phyloP scores from a whole-genome alignment of 2,797 vertebrate genomes.

The Pseudomugil tenellus region DNA sequence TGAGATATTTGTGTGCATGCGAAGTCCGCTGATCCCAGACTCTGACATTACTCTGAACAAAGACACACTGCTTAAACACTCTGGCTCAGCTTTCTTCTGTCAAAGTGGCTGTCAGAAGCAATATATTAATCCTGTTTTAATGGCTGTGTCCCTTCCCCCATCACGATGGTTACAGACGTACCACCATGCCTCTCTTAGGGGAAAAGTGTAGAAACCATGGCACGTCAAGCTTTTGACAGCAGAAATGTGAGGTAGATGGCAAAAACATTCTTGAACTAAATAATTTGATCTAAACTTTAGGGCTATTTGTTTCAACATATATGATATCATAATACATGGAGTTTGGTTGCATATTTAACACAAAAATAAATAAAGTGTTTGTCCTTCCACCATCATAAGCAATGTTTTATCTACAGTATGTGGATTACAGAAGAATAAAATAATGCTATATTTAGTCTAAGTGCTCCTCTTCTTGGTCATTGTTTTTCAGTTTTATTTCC shows the following conservation, averaged over 20 bases:
- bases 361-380: conserved; percentile 16
- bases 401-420: conserved; percentile 46
- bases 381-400: conserved; percentile 37
- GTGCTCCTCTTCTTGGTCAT: conserved; percentile 31
- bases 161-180: conserved; percentile 67
- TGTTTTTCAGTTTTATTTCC: conserved; percentile 6
- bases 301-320: conserved; percentile 2
- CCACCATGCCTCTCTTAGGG: conserved; percentile 68
- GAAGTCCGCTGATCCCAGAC: conserved; percentile 35
- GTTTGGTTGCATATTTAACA: background rate
- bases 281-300: conserved; percentile 24
- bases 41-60: conserved; percentile 51
- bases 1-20: conserved; percentile 29
- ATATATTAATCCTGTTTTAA: conserved; percentile 80
- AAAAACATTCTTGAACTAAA: conserved; percentile 19
- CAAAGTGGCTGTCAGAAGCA: conserved; percentile 74
- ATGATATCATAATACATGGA: background rate
- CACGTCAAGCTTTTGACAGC: conserved; percentile 47
- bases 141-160: conserved; percentile 72
- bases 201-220: conserved; percentile 68
- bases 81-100: conserved; percentile 65
- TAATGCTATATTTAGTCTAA: conserved; percentile 52
- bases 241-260: conserved; percentile 42
- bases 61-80: conserved; percentile 58
- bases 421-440: conserved; percentile 56